Conservation (phyloP, 2,888 invertebrate species). For the Lasioglossum figueresi region DNA sequence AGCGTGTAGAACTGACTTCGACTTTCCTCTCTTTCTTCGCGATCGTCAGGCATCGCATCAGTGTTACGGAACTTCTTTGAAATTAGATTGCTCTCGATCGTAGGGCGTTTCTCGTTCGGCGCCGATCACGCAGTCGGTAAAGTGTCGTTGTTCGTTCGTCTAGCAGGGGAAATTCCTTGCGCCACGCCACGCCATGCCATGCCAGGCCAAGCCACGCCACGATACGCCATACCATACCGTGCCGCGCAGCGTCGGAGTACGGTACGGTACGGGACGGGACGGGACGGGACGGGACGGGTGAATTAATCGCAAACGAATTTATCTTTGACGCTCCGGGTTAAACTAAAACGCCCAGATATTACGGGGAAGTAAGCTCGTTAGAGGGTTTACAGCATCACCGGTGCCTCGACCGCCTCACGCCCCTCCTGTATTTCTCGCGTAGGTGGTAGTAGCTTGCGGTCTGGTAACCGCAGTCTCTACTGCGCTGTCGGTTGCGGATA, state of each 20-base stretch:
- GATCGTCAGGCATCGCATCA: neutral
- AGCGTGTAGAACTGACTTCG: neutral
- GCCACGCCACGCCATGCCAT: conserved; percentile 21
- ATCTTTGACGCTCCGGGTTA: conserved; percentile 77
- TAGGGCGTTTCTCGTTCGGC: conserved; percentile 11
- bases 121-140: neutral
- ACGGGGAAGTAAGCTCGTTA: conserved; percentile 83
- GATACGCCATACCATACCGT: neutral
- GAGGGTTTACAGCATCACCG: conserved; percentile 78
- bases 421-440: conserved; percentile 67
- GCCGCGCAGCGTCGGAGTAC: neutral
- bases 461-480: conserved; percentile 81
- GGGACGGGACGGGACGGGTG: conserved; percentile 64
- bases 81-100: conserved; percentile 15
- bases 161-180: conserved; percentile 61
- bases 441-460: conserved; percentile 82
- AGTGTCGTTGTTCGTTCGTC: conserved; percentile 26
- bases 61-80: neutral
- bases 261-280: neutral
- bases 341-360: conserved; percentile 81
- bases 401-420: conserved; percentile 52
- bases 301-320: conserved; percentile 81
- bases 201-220: neutral
- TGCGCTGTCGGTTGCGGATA: conserved; percentile 78
- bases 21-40: too few relatives aligned